A percentile compares a stretch with the other conserved stretches of the same genome.
Evolutionary conservation across 2,888 invertebrate species (phyloP).

Genomic region (Pemphredon lugubris): DNA sequence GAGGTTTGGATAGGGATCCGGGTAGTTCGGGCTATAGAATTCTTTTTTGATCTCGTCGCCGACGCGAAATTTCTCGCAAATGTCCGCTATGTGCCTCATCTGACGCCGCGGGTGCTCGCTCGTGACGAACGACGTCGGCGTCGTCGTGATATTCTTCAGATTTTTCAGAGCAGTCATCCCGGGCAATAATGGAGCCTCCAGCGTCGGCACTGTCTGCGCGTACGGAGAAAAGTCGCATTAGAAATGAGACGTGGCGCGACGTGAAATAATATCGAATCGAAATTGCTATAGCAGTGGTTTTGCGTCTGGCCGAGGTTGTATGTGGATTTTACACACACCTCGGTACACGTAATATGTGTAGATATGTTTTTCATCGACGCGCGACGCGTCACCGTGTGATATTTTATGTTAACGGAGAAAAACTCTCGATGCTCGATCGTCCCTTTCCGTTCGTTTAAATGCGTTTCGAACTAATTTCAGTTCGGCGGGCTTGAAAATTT

Average conservation of each 20-base stretch:
- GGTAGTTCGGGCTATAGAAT: conserved; percentile 88
- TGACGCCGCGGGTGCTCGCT: conserved; percentile 62
- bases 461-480: conserved; percentile 1
- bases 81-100: conserved; percentile 69
- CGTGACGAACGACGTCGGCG: conserved; percentile 11
- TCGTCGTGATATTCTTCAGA: conserved; percentile 7
- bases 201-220: conserved; percentile 49
- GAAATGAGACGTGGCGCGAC: not conserved
- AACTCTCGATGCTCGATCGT: too few relatives aligned
- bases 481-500: conserved; percentile 40
- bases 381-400: too few relatives aligned
- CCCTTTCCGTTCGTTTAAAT: not conserved
- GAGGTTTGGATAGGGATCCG: conserved; percentile 85
- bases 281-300: too few relatives aligned
- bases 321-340: too few relatives aligned
- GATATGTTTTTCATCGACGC: too few relatives aligned
- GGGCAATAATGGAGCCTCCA: conserved; percentile 7
- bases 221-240: not conserved
- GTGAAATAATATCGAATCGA: too few relatives aligned
- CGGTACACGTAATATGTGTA: too few relatives aligned
- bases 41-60: conserved; percentile 84
- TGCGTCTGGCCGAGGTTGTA: too few relatives aligned
- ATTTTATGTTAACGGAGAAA: too few relatives aligned
- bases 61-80: conserved; percentile 84
- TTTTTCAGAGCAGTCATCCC: not conserved